Evolutionary conservation across 37 sponge, comb jelly and placozoan species (phyloP).

Genomic region (Eunapius fragilis): DNA sequence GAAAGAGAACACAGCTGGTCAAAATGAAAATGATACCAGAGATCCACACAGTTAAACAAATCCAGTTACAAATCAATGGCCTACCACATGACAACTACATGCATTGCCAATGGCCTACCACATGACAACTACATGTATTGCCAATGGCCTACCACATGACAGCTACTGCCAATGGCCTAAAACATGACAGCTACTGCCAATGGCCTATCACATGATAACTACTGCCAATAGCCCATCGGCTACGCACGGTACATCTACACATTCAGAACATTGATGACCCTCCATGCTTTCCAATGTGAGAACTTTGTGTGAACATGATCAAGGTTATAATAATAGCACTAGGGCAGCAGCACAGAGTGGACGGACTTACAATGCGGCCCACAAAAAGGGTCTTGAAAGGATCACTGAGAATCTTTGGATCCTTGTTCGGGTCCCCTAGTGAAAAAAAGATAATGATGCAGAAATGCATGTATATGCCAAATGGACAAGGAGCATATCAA

Average conservation of each 20-base stretch:
- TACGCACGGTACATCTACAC: too few species aligned
- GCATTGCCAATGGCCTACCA: too few species aligned
- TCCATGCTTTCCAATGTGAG: not conserved
- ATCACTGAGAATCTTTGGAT: constrained; percentile 81
- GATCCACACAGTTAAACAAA: not conserved
- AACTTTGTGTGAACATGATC: not conserved
- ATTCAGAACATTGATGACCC: too few species aligned
- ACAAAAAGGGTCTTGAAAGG: constrained; percentile 97
- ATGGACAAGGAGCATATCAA: not conserved
- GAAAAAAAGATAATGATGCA: not conserved
- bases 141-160: too few species aligned
- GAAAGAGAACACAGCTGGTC: not conserved
- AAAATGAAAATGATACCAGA: not conserved
- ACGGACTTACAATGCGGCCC: constrained; percentile 81
- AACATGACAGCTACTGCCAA: too few species aligned
- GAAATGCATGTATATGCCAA: not conserved
- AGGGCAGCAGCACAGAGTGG: too few species aligned
- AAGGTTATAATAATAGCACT: not conserved
- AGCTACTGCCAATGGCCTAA: too few species aligned
- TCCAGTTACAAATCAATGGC: too few species aligned
- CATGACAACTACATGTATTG: too few species aligned
- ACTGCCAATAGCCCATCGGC: too few species aligned
- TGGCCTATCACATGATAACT: too few species aligned
- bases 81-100: too few species aligned
- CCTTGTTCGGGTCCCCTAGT: constrained; percentile 90